phyloP scores from a whole-genome alignment of 2,113 vertebrate species.

The Hiodon alosoides region DNA sequence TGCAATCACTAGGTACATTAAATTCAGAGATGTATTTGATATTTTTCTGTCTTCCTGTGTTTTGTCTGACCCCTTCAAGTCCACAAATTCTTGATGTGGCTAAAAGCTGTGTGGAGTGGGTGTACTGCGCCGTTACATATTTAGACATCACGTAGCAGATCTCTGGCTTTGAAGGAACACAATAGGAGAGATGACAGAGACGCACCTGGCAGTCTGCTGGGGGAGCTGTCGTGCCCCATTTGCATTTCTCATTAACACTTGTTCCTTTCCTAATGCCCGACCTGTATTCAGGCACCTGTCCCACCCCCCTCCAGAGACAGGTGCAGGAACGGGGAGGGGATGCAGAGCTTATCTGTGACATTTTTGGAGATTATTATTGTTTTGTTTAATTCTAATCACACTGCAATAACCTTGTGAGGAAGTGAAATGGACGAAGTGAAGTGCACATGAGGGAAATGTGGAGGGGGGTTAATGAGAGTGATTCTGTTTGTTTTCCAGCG shows the following conservation, averaged over 20 bases:
- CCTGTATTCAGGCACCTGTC: conserved; percentile 52
- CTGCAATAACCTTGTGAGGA: background rate
- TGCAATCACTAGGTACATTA: no score
- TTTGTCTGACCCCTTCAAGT: background rate
- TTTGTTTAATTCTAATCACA: conserved; percentile 7
- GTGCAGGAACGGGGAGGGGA: background rate
- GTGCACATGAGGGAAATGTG: background rate
- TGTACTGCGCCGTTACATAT: background rate
- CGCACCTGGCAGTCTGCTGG: background rate
- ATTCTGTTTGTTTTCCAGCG: conserved; percentile 5
- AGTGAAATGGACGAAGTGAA: background rate
- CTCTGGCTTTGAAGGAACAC: background rate
- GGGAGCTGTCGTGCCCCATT: conserved; percentile 29
- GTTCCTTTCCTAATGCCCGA: conserved; percentile 46
- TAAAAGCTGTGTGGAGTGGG: background rate
- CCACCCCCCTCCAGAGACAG: conserved; percentile 22
- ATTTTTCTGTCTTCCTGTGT: background rate
- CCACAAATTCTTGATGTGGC: background rate
- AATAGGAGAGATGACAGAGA: background rate
- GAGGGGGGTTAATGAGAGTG: background rate
- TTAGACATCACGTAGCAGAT: background rate
- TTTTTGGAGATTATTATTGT: conserved; percentile 14
- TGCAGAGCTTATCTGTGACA: conserved; percentile 7
- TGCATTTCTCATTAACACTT: conserved; percentile 63
- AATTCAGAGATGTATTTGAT: no score